Evolutionary conservation across 2,797 vertebrate genomes (phyloP), one percentile per base, ranked within the genome.

Genomic region (Tapera naevia): DNA sequence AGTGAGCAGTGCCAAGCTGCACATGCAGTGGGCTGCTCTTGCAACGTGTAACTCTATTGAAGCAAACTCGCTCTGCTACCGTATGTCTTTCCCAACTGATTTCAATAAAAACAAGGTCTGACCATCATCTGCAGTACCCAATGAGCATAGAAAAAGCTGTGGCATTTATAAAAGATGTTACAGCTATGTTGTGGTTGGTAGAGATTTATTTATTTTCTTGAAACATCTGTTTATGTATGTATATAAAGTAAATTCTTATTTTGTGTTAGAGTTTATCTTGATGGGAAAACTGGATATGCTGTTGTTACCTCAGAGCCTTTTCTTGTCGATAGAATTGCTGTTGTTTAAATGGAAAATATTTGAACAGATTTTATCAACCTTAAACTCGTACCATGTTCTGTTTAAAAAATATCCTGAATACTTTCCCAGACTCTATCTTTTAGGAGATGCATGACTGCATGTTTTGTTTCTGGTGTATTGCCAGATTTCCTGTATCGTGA

Each of bases 351-450:
- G 37, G 60, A 81, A 94, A 93, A 91, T 66, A 91, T 76, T 96
- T 90, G 43, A 95, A 70, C 86, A 61, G 67, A 80, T 95, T 94
- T 94, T 78, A 89, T 62, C 46, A 95, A 73, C 60, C 33, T 91
- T 82, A 91, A 91, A 67, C 46, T 93, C 2, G 2, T 76, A 80
- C 17, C 48, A 60, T 60, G 23, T 91, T 91, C 74, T 95, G 80
- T 88, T 95, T 82, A 74, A 93, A 90, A 89, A 93, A 91, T 71
- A 82, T 66, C 56, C 33, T 92, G 87, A 75, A 45, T 82, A 33
- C 35, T 75, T 86, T 64, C 33, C 88, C 83, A 91, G 67, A 76
- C 64, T 86, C 48, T 72, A 7, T 83, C 6, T 13, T 85, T 79
- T 41, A 73, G 56, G 71, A 87, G 86, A 82, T 84, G 46, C 50